A percentile compares a stretch with the other conserved stretches of the same genome.
Evolutionary conservation across 2,113 vertebrate genomes (phyloP).

Genomic region (Corynorhinus townsendii): DNA sequence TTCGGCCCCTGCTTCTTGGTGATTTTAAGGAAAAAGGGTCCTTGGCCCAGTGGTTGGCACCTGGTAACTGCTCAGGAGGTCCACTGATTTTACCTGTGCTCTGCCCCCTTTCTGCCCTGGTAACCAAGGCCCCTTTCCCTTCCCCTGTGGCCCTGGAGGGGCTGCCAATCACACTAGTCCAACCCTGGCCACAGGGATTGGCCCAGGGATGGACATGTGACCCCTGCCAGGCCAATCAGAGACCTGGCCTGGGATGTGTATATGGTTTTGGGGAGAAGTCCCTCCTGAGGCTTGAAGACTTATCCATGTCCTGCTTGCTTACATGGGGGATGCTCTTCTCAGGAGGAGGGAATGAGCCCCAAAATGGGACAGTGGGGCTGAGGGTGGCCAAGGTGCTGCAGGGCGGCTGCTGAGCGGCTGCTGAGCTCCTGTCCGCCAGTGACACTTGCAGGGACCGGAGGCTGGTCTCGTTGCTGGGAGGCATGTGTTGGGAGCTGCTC

Average conservation of each 20-base stretch:
- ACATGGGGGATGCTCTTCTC: background rate
- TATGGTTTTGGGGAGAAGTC: no score
- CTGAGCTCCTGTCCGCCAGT: background rate
- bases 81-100: rapidly evolving
- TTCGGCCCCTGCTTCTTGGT: rapidly evolving
- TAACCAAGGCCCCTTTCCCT: background rate
- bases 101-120: background rate
- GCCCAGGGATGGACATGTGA: background rate
- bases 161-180: background rate
- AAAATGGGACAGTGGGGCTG: background rate
- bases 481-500: background rate
- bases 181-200: background rate
- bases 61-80: no score
- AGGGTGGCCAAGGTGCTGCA: background rate
- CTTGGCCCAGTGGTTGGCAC: background rate
- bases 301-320: background rate
- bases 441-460: rapidly evolving
- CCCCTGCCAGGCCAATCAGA: background rate
- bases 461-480: background rate
- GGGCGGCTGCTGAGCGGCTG: background rate
- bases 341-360: background rate
- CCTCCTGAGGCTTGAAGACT: background rate
- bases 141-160: no score
- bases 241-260: background rate
- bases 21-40: background rate